These are phyloP conservation scores for Drosophila vallismaia DNA, from an alignment of 2,888 invertebrate genomes.

Conservation along the genomic window DNA sequence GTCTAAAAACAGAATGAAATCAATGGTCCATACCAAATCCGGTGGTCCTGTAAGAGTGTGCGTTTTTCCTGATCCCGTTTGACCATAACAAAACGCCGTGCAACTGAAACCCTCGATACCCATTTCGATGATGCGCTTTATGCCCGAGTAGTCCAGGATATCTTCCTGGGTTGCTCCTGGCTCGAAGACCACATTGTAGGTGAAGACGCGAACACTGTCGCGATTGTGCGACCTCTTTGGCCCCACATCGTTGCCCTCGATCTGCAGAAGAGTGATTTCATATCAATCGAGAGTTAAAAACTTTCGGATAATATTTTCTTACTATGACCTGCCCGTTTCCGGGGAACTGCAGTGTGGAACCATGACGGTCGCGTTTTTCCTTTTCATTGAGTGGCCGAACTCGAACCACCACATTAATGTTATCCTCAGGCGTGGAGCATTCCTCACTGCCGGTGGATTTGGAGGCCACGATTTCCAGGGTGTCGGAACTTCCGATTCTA, in stretches of 20 bases:
- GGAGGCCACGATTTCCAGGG: constrained; percentile 82
- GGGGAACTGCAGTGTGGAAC: constrained; percentile 91
- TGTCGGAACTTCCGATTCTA: constrained; percentile 83
- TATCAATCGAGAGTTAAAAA: not conserved
- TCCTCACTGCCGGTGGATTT: constrained; percentile 84
- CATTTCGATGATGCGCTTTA: constrained; percentile 96
- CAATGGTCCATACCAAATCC: constrained; percentile 87
- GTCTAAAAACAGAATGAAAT: not conserved
- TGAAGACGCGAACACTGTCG: constrained; percentile 92
- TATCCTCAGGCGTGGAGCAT: constrained; percentile 87
- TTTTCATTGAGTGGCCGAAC: constrained; percentile 92
- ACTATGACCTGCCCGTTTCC: constrained; percentile 93
- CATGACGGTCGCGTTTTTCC: constrained; percentile 89
- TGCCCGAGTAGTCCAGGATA: constrained; percentile 94
- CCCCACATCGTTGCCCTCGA: constrained; percentile 84
- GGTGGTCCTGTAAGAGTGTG: constrained; percentile 97
- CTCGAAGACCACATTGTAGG: constrained; percentile 96
- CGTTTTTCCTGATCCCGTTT: constrained; percentile 98
- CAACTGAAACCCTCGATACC: constrained; percentile 97
- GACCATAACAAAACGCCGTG: constrained; percentile 97
- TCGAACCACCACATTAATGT: constrained; percentile 94
- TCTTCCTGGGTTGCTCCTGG: constrained; percentile 93
- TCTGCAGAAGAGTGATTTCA: constrained; percentile 76
- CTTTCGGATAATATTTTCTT: constrained; percentile 25
- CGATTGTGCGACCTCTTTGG: constrained; percentile 86